These are phyloP conservation scores for Poecile atricapillus DNA, from an alignment of 2,113 vertebrate genomes.

Conservation along the genomic window DNA sequence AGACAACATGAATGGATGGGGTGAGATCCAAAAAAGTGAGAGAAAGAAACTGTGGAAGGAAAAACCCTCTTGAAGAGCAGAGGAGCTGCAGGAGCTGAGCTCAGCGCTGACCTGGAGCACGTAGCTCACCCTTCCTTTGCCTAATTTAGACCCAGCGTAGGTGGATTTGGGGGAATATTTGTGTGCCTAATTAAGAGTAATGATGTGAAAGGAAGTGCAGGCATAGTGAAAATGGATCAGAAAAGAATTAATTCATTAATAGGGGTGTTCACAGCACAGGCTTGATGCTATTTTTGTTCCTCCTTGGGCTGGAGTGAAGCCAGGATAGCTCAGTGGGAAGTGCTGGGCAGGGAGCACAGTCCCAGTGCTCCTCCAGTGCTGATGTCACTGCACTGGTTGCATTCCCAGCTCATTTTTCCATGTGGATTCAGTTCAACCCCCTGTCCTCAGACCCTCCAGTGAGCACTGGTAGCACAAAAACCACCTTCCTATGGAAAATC, in stretches of 20 bases:
- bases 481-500: not conserved
- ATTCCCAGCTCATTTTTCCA: not conserved
- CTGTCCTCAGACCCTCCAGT: not conserved
- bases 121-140: not conserved
- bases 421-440: not conserved
- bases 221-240: constrained; percentile 31
- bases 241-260: not conserved
- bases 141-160: not conserved
- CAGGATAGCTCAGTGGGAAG: not conserved
- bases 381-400: not conserved
- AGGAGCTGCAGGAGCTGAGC: not conserved
- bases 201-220: constrained; percentile 44
- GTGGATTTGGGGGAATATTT: not conserved
- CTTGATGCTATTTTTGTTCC: not conserved
- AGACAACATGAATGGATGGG: not conserved
- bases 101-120: constrained; percentile 25
- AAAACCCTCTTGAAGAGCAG: not conserved
- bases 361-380: not conserved
- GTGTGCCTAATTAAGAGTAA: not conserved
- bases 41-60: not conserved
- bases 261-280: not conserved
- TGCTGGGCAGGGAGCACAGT: not conserved
- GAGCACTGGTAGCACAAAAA: not conserved
- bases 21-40: not conserved
- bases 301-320: not conserved